Base-by-base conservation (phyloP, 1,140 invertebrate genomes). In the Lepidurus packardi region DNA sequence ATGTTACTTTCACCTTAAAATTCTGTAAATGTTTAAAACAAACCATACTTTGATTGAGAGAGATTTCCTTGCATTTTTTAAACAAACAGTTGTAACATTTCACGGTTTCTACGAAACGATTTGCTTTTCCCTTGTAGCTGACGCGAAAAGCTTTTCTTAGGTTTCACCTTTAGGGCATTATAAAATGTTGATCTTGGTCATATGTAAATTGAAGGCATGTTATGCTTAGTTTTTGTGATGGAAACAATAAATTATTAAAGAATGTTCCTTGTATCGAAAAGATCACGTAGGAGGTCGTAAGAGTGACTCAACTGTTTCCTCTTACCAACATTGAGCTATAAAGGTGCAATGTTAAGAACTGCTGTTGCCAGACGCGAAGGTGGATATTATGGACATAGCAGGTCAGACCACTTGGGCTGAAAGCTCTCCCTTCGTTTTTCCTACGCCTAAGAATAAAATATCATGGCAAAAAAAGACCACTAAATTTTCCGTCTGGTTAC, bases 241-340 rank as follows among this genome's bases (percentile, higher is more conserved):
- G 16, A 65, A 65, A 65, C 0, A 65, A 7, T 7, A 65, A 7
- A 16, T n/a, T 0, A 65, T n/a, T 65, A 21, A 65, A 65, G 53
- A 65, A 65, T 21, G 13, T 65, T 65, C 8, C 16, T 65, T 9
- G 21, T 65, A 65, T n/a, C 8, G 21, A 65, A 65, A 16, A 7
- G 16, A n/a, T 65, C 16, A n/a, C 21, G 21, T 65, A 16, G 21
- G 21, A 65, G 53, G 53, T n/a, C 53, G 8, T 11, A 21, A 1
- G 53, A n/a, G 21, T 65, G 53, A 65, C 53, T 65, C 53, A 65
- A 65, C 53, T 65, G 13, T 65, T 65, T 65, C 53, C 9, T 13
- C 53, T 65, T 65, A 65, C 53, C 21, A 65, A 16, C 53, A 65
- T 65, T 65, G 53, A 65, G 53, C 53, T 65, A 65, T 65, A 21